phyloP scores from a whole-genome alignment of 2,113 vertebrate species.

The Poecile atricapillus region DNA sequence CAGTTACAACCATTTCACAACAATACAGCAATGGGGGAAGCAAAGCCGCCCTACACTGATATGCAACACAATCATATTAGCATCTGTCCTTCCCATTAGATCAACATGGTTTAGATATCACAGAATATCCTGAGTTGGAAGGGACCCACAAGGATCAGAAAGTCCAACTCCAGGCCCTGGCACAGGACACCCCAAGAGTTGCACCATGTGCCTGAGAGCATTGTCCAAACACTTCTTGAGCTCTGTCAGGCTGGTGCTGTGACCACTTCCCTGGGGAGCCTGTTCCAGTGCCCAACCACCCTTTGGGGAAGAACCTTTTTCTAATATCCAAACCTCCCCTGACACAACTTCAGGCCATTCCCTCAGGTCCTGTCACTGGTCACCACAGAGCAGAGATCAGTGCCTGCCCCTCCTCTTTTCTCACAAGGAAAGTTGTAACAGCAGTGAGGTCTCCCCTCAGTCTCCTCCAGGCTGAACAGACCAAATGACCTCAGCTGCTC shows the following conservation, averaged over 20 bases:
- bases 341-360: neutral
- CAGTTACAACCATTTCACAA: neutral
- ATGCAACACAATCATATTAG: neutral
- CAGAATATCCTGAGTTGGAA: neutral
- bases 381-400: neutral
- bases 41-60: neutral
- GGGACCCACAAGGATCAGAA: rapidly evolving
- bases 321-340: no score
- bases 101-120: neutral
- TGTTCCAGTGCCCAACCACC: neutral
- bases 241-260: neutral
- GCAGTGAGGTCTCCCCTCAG: neutral
- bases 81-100: neutral
- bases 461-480: neutral
- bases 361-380: neutral
- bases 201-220: rapidly evolving
- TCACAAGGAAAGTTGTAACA: neutral
- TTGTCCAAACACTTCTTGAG: rapidly evolving
- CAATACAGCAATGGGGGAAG: neutral
- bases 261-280: no score
- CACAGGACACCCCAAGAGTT: neutral
- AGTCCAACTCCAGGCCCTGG: neutral
- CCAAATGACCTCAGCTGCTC: neutral
- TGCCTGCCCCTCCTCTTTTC: rapidly evolving
- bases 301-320: neutral